Evolutionary conservation across 2,888 invertebrate genomes (phyloP).

Genomic region (Invenusta paracnida): DNA sequence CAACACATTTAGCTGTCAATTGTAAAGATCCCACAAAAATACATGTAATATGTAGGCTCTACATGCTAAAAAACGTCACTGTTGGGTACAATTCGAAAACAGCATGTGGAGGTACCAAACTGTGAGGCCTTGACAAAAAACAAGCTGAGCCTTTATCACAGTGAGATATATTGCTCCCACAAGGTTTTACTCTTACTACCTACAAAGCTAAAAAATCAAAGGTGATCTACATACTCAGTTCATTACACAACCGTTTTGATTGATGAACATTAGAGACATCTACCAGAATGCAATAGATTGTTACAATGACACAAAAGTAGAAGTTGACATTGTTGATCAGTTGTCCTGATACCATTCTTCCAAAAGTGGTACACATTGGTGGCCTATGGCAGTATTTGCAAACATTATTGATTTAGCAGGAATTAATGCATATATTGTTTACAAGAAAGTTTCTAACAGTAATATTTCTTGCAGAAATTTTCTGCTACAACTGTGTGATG

Average conservation of each 20-base stretch:
- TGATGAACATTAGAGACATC: background rate
- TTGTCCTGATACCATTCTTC: background rate
- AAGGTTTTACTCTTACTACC: background rate
- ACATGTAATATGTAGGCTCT: no score
- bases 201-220: background rate
- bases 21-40: no score
- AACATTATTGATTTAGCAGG: background rate
- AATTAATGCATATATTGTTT: background rate
- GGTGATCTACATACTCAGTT: background rate
- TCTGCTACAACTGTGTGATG: background rate
- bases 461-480: background rate
- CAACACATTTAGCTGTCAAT: no score
- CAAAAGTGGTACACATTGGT: background rate
- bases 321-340: background rate
- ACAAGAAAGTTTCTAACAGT: background rate
- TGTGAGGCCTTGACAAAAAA: background rate
- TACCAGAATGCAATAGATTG: background rate
- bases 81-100: background rate
- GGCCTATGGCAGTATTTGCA: background rate
- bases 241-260: background rate
- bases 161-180: background rate
- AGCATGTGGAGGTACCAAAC: background rate
- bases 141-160: background rate
- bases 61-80: background rate
- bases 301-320: background rate